A percentile compares a stretch with the other conserved stretches of the same genome.
Conservation (phyloP, 2,888 invertebrate species). For the Schrankia costaestrigalis region DNA sequence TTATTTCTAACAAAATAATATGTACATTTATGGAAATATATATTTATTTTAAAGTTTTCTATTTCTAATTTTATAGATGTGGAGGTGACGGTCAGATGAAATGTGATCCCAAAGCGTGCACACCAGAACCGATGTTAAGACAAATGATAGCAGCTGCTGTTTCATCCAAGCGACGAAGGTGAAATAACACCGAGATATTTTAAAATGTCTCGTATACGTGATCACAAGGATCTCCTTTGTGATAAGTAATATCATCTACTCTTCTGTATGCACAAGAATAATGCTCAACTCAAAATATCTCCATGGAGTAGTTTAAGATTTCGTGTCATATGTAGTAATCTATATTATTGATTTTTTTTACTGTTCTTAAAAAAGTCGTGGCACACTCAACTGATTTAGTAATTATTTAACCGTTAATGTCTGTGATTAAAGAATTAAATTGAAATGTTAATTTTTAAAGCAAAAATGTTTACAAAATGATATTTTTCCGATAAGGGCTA, state of each 20-base stretch:
- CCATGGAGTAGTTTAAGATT: conserved; percentile 76
- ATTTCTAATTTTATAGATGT: conserved; percentile 83
- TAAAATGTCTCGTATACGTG: conserved; percentile 46
- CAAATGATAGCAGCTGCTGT: conserved; percentile 94
- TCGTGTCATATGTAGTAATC: conserved; percentile 76
- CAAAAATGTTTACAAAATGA: conserved; percentile 52
- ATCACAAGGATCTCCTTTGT: conserved; percentile 65
- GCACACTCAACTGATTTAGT: conserved; percentile 65
- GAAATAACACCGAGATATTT: conserved; percentile 59
- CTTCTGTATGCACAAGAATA: conserved; percentile 75
- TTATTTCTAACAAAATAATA: too few relatives aligned
- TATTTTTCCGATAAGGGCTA: conserved; percentile 60
- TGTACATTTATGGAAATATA: too few relatives aligned
- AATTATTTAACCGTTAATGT: conserved; percentile 63
- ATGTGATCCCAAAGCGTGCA: conserved; percentile 94
- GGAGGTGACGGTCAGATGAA: conserved; percentile 96
- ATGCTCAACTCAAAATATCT: conserved; percentile 79
- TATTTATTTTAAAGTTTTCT: too few relatives aligned
- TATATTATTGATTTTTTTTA: conserved; percentile 57
- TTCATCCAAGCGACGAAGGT: conserved; percentile 86
- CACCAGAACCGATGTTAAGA: conserved; percentile 93
- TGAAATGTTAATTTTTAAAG: conserved; percentile 57
- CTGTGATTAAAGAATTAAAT: conserved; percentile 74
- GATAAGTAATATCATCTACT: conserved; percentile 68
- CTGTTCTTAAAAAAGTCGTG: conserved; percentile 65